Evolutionary conservation across 2,797 vertebrate genomes (phyloP).

Genomic region (Poecilia wingei): DNA sequence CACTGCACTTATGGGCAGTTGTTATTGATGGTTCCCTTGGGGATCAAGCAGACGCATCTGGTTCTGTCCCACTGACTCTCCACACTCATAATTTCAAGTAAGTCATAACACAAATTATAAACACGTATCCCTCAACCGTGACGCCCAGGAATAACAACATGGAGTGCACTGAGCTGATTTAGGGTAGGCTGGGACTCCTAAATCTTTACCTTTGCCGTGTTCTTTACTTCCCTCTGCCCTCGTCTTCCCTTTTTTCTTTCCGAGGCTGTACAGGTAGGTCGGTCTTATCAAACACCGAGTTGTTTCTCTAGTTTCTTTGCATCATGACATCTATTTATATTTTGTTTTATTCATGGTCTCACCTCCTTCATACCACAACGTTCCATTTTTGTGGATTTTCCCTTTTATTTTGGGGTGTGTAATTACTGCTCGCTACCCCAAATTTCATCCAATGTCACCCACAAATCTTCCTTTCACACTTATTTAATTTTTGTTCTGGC

Average conservation of each 20-base stretch:
- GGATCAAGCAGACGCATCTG: slow-evolving; percentile 78
- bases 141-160: slow-evolving; percentile 81
- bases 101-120: slow-evolving; percentile 86
- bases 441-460: slow-evolving; percentile 57
- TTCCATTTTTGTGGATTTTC: slow-evolving; percentile 22
- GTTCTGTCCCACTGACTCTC: slow-evolving; percentile 79
- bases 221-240: slow-evolving; percentile 42
- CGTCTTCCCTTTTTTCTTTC: slow-evolving; percentile 26
- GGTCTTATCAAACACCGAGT: slow-evolving; percentile 52
- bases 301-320: slow-evolving; percentile 33
- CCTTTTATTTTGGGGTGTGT: slow-evolving; percentile 23
- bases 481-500: slow-evolving; percentile 49
- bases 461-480: slow-evolving; percentile 48
- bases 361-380: not conserved
- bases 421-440: slow-evolving; percentile 58
- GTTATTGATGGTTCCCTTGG: slow-evolving; percentile 78
- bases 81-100: slow-evolving; percentile 81
- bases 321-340: slow-evolving; percentile 18
- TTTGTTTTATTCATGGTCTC: not conserved
- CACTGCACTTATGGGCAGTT: slow-evolving; percentile 55
- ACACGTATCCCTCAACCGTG: slow-evolving; percentile 81
- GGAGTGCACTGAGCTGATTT: slow-evolving; percentile 79
- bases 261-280: slow-evolving; percentile 60
- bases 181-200: slow-evolving; percentile 73
- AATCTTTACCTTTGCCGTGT: slow-evolving; percentile 73